These are phyloP conservation scores for Chiloscyllium punctatum DNA, from an alignment of 2,797 vertebrate genomes.

Conservation along the genomic window DNA sequence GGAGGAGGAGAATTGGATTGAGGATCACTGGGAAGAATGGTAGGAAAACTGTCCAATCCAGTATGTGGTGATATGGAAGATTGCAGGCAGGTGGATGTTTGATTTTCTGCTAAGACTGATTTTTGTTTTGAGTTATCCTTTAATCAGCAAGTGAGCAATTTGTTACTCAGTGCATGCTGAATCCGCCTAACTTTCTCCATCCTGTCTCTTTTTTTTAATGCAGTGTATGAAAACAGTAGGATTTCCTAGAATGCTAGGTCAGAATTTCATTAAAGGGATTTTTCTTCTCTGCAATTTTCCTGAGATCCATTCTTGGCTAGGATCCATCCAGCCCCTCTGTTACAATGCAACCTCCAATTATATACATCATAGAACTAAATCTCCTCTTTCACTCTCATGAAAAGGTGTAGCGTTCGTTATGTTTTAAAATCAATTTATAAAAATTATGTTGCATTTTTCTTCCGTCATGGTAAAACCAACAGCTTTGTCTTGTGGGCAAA, in stretches of 20 bases:
- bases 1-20: slow-evolving; percentile 89
- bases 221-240: not conserved
- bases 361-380: not conserved
- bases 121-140: too few relatives aligned
- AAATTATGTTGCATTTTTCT: not conserved
- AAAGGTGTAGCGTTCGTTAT: not conserved
- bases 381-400: not conserved
- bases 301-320: not conserved
- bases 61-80: too few relatives aligned
- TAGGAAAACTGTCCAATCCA: slow-evolving; percentile 54
- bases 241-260: not conserved
- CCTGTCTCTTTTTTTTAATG: not conserved
- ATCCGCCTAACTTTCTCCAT: not conserved
- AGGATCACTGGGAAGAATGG: slow-evolving; percentile 99
- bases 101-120: not conserved
- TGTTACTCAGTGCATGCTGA: not conserved
- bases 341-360: not conserved
- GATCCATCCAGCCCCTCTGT: not conserved
- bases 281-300: not conserved
- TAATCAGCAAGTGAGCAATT: too few relatives aligned
- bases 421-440: not conserved
- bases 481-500: not conserved
- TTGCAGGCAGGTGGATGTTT: not conserved
- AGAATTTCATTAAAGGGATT: not conserved
- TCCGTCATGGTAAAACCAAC: not conserved